A percentile compares a stretch with the other conserved stretches of the same genome.
These are phyloP conservation scores for Syrrhaptes paradoxus DNA, from an alignment of 2,113 vertebrate genomes.

Conservation along the genomic window DNA sequence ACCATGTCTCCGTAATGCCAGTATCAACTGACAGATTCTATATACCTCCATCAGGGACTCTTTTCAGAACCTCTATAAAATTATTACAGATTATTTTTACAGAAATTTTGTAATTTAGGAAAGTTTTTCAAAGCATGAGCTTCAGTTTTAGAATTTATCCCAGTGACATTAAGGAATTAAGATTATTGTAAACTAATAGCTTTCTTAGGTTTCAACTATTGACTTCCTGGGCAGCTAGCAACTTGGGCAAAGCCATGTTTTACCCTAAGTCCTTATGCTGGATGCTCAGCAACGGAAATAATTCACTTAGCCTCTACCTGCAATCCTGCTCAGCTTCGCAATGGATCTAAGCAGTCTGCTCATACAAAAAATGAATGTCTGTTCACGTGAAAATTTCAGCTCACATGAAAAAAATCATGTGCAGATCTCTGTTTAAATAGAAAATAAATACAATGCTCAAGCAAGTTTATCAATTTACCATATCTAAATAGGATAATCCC, in stretches of 20 bases:
- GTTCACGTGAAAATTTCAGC: not conserved
- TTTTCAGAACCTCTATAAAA: not conserved
- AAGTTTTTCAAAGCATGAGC: not conserved
- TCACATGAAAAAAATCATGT: not conserved
- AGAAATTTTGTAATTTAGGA: not conserved
- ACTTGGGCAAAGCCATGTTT: not conserved
- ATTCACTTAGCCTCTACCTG: not conserved
- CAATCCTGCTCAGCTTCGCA: not conserved
- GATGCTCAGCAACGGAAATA: not conserved
- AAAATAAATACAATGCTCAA: not conserved
- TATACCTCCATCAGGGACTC: not conserved
- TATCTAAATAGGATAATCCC: not conserved
- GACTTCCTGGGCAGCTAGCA: not conserved
- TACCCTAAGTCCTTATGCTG: not conserved
- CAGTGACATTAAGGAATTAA: not conserved
- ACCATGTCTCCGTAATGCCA: too few relatives aligned
- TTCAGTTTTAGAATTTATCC: not conserved
- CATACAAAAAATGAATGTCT: rapidly evolving
- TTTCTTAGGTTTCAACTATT: not conserved
- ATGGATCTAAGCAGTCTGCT: not conserved
- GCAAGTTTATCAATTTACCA: not conserved
- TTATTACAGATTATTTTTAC: not conserved
- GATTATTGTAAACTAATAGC: not conserved
- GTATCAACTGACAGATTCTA: not conserved
- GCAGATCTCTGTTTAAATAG: not conserved